These are phyloP conservation scores for Leptura quadrifasciata DNA, from an alignment of 2,888 invertebrate genomes.

Conservation along the genomic window DNA sequence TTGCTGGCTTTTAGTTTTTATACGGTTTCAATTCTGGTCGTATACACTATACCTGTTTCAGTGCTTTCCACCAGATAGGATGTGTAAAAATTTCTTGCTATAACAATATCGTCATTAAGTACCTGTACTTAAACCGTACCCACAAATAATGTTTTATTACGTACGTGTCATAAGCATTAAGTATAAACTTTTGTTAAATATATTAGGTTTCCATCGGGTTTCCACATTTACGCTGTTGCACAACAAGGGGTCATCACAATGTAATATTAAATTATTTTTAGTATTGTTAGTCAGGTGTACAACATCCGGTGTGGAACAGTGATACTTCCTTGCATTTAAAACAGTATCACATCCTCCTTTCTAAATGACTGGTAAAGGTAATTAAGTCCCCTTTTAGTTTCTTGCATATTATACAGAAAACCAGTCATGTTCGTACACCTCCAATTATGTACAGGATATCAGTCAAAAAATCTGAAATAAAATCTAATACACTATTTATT, in stretches of 20 bases:
- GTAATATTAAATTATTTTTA: background rate
- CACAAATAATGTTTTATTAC: too few relatives aligned
- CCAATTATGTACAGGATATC: too few relatives aligned
- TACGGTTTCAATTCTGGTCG: too few relatives aligned
- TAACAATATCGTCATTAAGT: too few relatives aligned
- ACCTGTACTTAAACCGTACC: too few relatives aligned
- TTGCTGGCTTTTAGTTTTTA: too few relatives aligned
- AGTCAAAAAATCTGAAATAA: background rate
- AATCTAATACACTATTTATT: too few relatives aligned
- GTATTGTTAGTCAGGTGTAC: background rate
- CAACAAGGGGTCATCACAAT: background rate
- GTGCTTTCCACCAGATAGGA: too few relatives aligned
- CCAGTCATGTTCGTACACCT: background rate
- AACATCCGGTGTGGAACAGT: background rate
- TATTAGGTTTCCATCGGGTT: background rate
- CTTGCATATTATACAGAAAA: background rate
- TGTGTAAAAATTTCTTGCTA: too few relatives aligned
- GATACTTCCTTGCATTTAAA: constrained; percentile 12
- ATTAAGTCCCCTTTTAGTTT: background rate
- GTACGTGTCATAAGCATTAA: too few relatives aligned
- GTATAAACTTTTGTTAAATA: background rate
- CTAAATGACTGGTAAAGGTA: constrained; percentile 10
- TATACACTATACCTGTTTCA: too few relatives aligned
- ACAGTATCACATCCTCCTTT: background rate
- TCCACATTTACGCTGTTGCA: background rate